These are phyloP conservation scores for Hirtodrosophila duncani DNA, from an alignment of 2,888 invertebrate genomes.

Conservation along the genomic window DNA sequence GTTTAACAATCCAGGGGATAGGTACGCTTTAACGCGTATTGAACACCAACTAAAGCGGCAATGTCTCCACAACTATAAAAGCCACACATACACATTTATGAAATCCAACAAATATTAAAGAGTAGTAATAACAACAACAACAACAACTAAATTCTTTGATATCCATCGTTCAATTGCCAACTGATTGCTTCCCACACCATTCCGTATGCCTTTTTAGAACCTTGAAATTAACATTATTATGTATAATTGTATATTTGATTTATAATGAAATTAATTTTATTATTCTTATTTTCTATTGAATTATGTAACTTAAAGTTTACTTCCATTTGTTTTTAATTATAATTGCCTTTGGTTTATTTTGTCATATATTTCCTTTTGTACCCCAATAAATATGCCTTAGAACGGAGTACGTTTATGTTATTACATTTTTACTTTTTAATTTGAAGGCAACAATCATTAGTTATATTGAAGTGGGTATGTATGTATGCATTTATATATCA, in stretches of 20 bases:
- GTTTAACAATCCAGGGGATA: constrained; percentile 57
- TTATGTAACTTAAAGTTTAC: constrained; percentile 5
- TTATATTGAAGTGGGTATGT: constrained; percentile 54
- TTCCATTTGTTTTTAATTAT: constrained; percentile 20
- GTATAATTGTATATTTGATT: constrained; percentile 26
- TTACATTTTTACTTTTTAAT: constrained; percentile 17
- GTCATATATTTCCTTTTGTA: constrained; percentile 30
- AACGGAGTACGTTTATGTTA: constrained; percentile 1
- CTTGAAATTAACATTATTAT: constrained; percentile 58
- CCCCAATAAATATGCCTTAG: constrained; percentile 33
- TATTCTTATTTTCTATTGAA: constrained; percentile 15
- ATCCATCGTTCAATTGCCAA: constrained; percentile 78
- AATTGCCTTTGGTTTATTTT: constrained; percentile 18
- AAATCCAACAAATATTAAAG: constrained; percentile 42
- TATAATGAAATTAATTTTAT: constrained; percentile 7
- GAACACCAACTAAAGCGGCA: constrained; percentile 16
- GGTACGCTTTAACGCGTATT: not conserved
- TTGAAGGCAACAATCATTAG: constrained; percentile 56
- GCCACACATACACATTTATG: no score
- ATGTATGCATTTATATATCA: constrained; percentile 18
- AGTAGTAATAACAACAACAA: constrained; percentile 12
- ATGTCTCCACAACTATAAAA: constrained; percentile 68
- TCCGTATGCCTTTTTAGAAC: constrained; percentile 78
- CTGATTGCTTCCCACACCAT: constrained; percentile 80
- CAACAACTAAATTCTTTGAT: constrained; percentile 38